Evolutionary conservation across 1,140 invertebrate genomes (phyloP).

Genomic region (Danaus plexippus): DNA sequence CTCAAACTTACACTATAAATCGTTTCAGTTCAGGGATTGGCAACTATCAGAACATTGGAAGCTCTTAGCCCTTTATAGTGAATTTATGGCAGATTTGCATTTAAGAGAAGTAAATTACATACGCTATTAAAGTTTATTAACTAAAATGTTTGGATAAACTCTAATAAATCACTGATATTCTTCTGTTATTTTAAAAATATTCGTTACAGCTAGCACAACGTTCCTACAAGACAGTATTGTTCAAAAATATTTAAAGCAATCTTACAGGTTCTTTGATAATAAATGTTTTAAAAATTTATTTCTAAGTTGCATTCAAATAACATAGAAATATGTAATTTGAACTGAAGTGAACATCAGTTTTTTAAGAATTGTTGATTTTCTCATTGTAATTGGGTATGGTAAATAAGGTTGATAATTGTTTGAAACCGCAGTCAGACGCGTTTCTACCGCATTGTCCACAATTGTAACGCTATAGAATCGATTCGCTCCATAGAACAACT

Average conservation of each 20-base stretch:
- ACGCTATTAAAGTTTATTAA: conserved; percentile 6
- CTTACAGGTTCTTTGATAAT: no score
- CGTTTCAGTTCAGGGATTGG: conserved; percentile 32
- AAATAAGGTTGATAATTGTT: conserved; percentile 33
- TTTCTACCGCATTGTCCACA: conserved; percentile 33
- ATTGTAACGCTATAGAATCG: conserved; percentile 36
- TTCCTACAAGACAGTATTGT: no score
- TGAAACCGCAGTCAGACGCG: conserved; percentile 31
- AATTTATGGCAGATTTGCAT: conserved; percentile 61
- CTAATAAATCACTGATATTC: no score
- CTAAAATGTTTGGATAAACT: no score
- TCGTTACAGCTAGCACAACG: no score
- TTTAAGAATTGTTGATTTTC: conserved; percentile 3
- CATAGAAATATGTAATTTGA: no score
- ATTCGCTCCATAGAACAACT: conserved; percentile 26
- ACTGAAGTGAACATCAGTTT: no score
- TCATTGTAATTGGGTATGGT: conserved; percentile 18
- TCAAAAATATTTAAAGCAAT: no score
- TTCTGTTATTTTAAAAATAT: no score
- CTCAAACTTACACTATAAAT: conserved; percentile 64
- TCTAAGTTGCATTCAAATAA: no score
- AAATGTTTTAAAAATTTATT: no score
- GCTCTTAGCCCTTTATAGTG: conserved; percentile 38
- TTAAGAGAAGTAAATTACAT: conserved; percentile 35
- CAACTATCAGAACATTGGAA: conserved; percentile 25